phyloP scores from a whole-genome alignment of 2,113 vertebrate genomes.

The Lophius piscatorius region DNA sequence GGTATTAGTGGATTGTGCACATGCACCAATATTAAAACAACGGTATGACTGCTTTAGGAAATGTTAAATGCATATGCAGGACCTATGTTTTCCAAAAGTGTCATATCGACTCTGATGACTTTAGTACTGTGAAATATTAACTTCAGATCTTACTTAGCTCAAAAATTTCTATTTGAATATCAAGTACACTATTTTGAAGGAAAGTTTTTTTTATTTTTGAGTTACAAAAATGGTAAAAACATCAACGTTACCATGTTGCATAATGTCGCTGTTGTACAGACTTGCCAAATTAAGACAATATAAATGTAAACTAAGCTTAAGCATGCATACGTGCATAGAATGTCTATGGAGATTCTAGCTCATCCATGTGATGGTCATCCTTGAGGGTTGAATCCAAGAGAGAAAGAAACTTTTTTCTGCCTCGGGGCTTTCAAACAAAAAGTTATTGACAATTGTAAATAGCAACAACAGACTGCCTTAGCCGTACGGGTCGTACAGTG shows the following conservation, averaged over 20 bases:
- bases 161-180: not conserved
- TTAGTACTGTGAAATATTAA: not conserved
- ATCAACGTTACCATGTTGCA: not conserved
- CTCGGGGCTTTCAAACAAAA: too few relatives aligned
- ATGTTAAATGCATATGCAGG: not conserved
- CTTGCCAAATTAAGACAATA: too few relatives aligned
- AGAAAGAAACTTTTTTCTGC: too few relatives aligned
- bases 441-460: too few relatives aligned
- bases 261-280: not conserved
- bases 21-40: constrained; percentile 10
- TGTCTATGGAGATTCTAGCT: too few relatives aligned
- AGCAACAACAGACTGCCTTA: too few relatives aligned
- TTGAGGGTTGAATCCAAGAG: too few relatives aligned
- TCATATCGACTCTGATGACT: not conserved
- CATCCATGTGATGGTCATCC: too few relatives aligned
- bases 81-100: not conserved
- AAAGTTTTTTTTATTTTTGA: not conserved
- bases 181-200: not conserved
- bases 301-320: too few relatives aligned
- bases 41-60: constrained; percentile 4
- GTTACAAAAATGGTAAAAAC: not conserved
- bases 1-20: not conserved
- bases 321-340: too few relatives aligned
- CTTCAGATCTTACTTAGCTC: not conserved
- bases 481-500: too few relatives aligned